Conservation (phyloP, 2,888 invertebrate genomes). For the Nycteola revayana region DNA sequence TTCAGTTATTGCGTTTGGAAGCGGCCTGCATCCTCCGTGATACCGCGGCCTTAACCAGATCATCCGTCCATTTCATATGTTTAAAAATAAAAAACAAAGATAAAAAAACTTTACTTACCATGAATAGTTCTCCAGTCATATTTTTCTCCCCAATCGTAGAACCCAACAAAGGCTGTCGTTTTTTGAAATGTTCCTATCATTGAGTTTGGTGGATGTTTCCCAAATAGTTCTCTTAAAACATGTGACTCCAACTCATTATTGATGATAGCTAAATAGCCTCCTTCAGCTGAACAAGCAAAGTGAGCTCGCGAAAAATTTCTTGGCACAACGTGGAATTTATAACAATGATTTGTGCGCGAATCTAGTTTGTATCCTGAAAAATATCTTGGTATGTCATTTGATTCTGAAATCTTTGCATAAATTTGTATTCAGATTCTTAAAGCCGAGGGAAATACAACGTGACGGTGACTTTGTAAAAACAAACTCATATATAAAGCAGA, state of each 20-base stretch:
- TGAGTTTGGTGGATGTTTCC: slow-evolving; percentile 24
- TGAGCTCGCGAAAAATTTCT: slow-evolving; percentile 45
- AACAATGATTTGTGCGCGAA: slow-evolving; percentile 44
- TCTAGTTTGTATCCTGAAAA: slow-evolving; percentile 43
- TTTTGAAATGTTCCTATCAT: slow-evolving; percentile 29
- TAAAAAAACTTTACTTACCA: no score
- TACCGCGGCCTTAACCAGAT: no score
- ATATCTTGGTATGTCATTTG: neutral
- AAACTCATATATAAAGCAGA: no score
- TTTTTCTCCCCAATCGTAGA: slow-evolving; percentile 39
- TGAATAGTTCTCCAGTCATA: slow-evolving; percentile 45
- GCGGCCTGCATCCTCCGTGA: no score
- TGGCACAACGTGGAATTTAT: slow-evolving; percentile 49
- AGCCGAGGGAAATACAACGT: no score
- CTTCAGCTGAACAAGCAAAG: slow-evolving; percentile 50
- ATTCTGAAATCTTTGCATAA: neutral
- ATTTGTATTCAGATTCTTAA: no score
- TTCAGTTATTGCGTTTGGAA: no score
- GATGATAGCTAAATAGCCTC: slow-evolving; percentile 47
- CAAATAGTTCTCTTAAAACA: slow-evolving; percentile 34
- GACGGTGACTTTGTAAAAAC: no score
- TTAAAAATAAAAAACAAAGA: no score
- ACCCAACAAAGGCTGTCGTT: slow-evolving; percentile 37
- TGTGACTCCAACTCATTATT: slow-evolving; percentile 42
- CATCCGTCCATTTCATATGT: no score